These are phyloP conservation scores for Encarsia formosa DNA, from an alignment of 2,888 invertebrate species.

Conservation along the genomic window DNA sequence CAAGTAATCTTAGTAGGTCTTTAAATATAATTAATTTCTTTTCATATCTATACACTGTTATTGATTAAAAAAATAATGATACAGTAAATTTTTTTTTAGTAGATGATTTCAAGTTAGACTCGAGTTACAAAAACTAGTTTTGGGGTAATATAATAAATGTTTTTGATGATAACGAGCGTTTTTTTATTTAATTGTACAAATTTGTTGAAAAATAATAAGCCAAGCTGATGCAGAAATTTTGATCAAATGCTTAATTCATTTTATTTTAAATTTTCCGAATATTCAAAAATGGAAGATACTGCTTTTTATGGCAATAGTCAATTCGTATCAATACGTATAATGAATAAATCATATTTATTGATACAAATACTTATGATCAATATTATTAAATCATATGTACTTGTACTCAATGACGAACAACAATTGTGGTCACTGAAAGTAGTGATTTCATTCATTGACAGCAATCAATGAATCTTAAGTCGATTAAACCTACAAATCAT, in stretches of 20 bases:
- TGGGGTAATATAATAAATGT: constrained; percentile 9
- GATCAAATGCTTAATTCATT: constrained; percentile 25
- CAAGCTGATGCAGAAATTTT: constrained; percentile 18
- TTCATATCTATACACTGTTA: neutral
- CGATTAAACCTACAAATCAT: constrained; percentile 19
- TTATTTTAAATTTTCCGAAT: constrained; percentile 17
- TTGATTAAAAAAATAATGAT: constrained; percentile 9
- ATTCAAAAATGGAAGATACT: constrained; percentile 27
- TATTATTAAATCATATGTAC: constrained; percentile 19
- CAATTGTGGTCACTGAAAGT: constrained; percentile 13
- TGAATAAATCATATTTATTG: no score
- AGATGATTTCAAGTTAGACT: neutral
- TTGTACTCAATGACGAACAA: constrained; percentile 20
- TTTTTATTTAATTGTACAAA: constrained; percentile 24
- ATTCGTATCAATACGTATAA: no score
- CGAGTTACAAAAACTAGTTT: constrained; percentile 4
- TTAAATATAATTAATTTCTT: neutral
- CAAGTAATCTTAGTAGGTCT: constrained; percentile 1
- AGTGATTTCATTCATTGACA: constrained; percentile 14
- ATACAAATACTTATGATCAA: no score
- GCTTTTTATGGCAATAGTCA: constrained; percentile 14
- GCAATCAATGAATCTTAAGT: constrained; percentile 17
- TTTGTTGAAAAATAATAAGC: constrained; percentile 12
- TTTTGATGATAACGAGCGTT: constrained; percentile 6
- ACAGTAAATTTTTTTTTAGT: neutral